phyloP scores from a whole-genome alignment of 1,140 invertebrate species.

The Dendrolimus kikuchii region DNA sequence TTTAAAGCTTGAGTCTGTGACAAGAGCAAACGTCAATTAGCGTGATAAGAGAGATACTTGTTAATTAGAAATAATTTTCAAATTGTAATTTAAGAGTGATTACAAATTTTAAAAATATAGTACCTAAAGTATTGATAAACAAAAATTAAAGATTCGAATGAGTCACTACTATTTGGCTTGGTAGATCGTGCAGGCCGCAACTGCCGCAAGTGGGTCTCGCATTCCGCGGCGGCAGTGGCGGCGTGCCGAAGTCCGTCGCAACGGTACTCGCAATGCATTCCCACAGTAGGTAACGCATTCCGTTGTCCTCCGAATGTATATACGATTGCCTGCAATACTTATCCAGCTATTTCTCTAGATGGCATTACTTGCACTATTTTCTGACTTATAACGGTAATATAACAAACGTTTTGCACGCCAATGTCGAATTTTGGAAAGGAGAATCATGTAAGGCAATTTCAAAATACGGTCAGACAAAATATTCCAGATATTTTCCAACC shows the following conservation, averaged over 20 bases:
- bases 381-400: too few species aligned
- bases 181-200: constrained; percentile 21
- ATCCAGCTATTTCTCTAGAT: not conserved
- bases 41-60: too few species aligned
- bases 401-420: too few species aligned
- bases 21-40: too few species aligned
- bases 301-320: constrained; percentile 20
- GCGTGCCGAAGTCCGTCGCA: constrained; percentile 37
- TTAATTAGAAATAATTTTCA: not conserved
- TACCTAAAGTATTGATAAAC: too few species aligned
- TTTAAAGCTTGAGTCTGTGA: too few species aligned
- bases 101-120: too few species aligned
- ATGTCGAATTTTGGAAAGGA: too few species aligned
- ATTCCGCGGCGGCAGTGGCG: constrained; percentile 53
- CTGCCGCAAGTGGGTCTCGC: constrained; percentile 60
- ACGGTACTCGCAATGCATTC: constrained; percentile 67
- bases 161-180: constrained; percentile 51
- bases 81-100: not conserved
- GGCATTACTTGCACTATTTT: not conserved
- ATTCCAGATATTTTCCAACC: too few species aligned
- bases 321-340: not conserved
- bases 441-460: too few species aligned
- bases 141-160: constrained; percentile 34
- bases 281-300: constrained; percentile 52
- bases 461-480: too few species aligned